These are phyloP conservation scores for Lepidocyrtinus sp. DNA, from an alignment of 2,888 invertebrate species.

Conservation along the genomic window DNA sequence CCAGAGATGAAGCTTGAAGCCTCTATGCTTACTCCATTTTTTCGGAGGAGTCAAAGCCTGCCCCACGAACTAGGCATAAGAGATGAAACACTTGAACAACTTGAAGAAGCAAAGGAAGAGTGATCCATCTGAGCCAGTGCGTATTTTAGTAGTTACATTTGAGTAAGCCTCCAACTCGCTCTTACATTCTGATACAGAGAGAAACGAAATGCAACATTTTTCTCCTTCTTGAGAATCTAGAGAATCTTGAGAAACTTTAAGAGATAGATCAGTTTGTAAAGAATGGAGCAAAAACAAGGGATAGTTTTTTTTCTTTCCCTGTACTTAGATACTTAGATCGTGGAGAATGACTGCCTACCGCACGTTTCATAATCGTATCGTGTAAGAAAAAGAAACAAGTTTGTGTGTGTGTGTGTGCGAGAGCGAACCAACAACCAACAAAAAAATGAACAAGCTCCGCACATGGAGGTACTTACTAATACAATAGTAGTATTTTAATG, in stretches of 20 bases:
- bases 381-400: constrained; percentile 3
- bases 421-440: not conserved
- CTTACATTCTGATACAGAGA: constrained; percentile 3
- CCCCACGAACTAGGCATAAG: not conserved
- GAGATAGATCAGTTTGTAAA: constrained; percentile 15
- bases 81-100: constrained; percentile 18
- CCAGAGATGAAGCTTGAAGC: not conserved
- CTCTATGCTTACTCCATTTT: not conserved
- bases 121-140: constrained; percentile 12
- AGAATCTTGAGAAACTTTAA: too few species aligned
- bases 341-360: constrained; percentile 9
- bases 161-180: too few species aligned
- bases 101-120: constrained; percentile 15
- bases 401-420: too few species aligned
- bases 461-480: constrained; percentile 14
- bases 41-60: not conserved
- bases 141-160: constrained; percentile 12
- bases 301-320: constrained; percentile 6
- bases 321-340: too few species aligned
- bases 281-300: constrained; percentile 8
- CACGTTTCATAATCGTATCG: constrained; percentile 6
- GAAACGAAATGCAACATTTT: constrained; percentile 15
- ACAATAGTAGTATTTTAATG: not conserved
- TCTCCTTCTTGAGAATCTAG: constrained; percentile 11
- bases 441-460: not conserved